Evolutionary conservation across 2,888 invertebrate species (phyloP).

Genomic region (Latrodectus hesperus): DNA sequence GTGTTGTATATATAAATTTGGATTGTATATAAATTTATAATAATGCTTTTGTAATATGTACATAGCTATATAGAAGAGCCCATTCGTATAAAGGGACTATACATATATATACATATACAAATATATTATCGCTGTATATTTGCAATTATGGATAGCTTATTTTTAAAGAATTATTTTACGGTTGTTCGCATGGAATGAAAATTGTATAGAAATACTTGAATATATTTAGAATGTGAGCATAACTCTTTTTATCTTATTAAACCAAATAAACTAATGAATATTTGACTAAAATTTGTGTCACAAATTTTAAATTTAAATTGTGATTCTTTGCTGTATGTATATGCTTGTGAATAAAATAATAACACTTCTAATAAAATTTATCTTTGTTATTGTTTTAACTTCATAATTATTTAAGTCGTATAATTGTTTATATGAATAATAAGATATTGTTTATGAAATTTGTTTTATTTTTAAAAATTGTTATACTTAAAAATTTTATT

Average conservation of each 20-base stretch:
- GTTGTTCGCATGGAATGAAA: not conserved
- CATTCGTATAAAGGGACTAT: constrained; percentile 20
- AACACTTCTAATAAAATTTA: no score
- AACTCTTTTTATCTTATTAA: not conserved
- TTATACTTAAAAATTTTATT: no score
- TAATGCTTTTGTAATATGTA: constrained; percentile 33
- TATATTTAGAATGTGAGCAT: not conserved
- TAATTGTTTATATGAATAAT: no score
- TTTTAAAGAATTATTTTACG: constrained; percentile 47
- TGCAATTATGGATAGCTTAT: constrained; percentile 25
- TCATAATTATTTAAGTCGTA: no score
- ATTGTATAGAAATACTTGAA: not conserved
- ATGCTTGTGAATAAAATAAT: no score
- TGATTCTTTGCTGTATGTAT: no score
- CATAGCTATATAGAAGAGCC: constrained; percentile 34
- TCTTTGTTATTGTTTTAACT: no score
- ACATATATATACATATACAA: constrained; percentile 24
- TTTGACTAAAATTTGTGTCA: no score
- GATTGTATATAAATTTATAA: constrained; percentile 52
- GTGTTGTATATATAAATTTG: constrained; percentile 2
- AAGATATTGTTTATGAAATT: no score
- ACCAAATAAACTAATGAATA: not conserved
- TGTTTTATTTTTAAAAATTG: no score
- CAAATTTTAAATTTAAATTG: no score
- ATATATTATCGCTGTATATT: constrained; percentile 10